Evolutionary conservation across 2,797 vertebrate species (phyloP).

Genomic region (Natrix natrix): DNA sequence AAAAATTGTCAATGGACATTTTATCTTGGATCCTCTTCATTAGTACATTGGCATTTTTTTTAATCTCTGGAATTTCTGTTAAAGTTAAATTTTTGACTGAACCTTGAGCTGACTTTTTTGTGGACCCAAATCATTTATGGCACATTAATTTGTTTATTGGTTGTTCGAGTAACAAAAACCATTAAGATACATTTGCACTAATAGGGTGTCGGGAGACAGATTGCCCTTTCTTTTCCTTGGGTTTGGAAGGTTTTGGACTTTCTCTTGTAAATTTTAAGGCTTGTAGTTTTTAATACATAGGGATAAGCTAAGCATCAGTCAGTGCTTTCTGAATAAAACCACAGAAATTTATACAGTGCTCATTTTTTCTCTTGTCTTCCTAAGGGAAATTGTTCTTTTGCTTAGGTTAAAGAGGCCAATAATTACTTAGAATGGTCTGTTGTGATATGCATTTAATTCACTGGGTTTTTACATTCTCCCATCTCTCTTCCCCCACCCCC

Average conservation of each 20-base stretch:
- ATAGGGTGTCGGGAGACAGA: not conserved
- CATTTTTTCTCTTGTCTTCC: not conserved
- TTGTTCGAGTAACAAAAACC: not conserved
- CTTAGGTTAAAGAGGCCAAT: not conserved
- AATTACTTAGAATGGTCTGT: not conserved
- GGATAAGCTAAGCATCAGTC: not conserved
- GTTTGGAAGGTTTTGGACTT: not conserved
- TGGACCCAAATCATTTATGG: not conserved
- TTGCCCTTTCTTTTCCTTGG: not conserved
- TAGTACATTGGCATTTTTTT: not conserved
- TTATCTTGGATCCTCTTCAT: not conserved
- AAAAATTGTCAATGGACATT: not conserved
- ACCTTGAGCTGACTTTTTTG: not conserved
- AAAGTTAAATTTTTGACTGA: not conserved
- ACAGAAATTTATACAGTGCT: not conserved
- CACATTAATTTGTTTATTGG: not conserved
- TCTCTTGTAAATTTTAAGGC: not conserved
- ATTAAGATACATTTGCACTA: not conserved
- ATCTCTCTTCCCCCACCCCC: not conserved
- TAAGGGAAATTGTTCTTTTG: not conserved
- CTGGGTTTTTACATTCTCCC: not conserved
- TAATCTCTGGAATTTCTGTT: not conserved
- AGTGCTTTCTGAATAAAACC: not conserved
- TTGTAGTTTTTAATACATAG: not conserved
- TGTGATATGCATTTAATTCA: slow-evolving; percentile 2